Base-by-base conservation (phyloP, 2,888 invertebrate genomes). In the Zaprionus lineosus region DNA sequence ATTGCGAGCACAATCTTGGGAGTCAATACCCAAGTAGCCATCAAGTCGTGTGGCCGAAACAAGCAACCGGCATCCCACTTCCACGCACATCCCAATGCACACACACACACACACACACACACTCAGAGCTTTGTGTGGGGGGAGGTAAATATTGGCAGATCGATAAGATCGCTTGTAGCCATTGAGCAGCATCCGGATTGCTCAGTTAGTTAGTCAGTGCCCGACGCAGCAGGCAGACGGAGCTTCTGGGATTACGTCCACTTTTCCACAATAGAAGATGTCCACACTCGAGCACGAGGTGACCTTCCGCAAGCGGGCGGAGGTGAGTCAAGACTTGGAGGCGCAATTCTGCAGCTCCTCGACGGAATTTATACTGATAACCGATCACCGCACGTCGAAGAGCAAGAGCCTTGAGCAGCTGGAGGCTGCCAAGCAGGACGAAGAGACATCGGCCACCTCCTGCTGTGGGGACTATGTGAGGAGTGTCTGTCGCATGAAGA, bases 401-500 rank as follows among this genome's bases (percentile, higher is more conserved):
- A 57, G 29, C 19, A 78, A 75, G 37, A 87, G 87, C 31, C 62
- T 71, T 5, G 86, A 86, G 44, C 76, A 87, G 36, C 34, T 86
- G 48, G 69, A 83, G 39, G 63, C 62, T 1, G 47, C 55, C 15
- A 62, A 59, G 12, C 61, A 59, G 44, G 60, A 70, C 0, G 34
- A 36, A n/a, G n/a, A n/a, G 5, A 59, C 63, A 1, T 29, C 46
- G 2, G 31, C 14, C n/a, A 9, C 44, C 0, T 58, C 48, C 29
- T 75, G 74, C 4, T 86, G 77, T 15, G 16, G 39, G 12, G 68
- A 37, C 12, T 76, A 55, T 9, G 34, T 47, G 12, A 89, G 91
- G 5, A 91, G 90, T 60, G 48, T 88, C 2, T 93, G 93, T 81
- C 94, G 94, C 57, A 93, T 92, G 87, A 95, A 94, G 90, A 93